Percentiles rank a stretch among this genome's conserved stretches.
phyloP scores from a whole-genome alignment of 2,888 invertebrate genomes.

The Drosophila dives region DNA sequence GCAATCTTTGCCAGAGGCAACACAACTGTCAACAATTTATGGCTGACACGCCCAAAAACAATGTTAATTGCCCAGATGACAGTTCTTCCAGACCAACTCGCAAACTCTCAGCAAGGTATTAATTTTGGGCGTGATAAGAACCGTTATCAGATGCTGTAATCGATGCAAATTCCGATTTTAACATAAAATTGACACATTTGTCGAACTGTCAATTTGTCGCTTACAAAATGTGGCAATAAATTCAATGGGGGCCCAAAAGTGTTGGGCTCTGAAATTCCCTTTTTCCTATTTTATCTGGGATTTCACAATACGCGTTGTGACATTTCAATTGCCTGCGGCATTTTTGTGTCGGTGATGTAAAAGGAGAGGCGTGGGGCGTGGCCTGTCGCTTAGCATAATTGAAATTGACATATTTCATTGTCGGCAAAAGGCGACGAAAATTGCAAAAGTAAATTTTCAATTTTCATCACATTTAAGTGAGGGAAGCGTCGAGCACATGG shows the following conservation, averaged over 20 bases:
- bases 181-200: constrained; percentile 73
- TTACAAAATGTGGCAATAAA: constrained; percentile 47
- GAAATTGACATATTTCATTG: constrained; percentile 79
- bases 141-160: constrained; percentile 46
- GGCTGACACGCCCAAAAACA: constrained; percentile 48
- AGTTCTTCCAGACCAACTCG: not conserved
- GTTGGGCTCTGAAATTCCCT: constrained; percentile 11
- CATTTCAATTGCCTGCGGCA: constrained; percentile 68
- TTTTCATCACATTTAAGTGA: constrained; percentile 61
- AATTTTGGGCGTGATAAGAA: constrained; percentile 26
- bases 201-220: constrained; percentile 40
- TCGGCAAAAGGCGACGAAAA: constrained; percentile 59
- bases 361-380: constrained; percentile 8
- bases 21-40: constrained; percentile 66
- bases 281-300: constrained; percentile 2
- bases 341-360: not conserved
- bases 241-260: constrained; percentile 23
- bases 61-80: constrained; percentile 60
- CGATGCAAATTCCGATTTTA: constrained; percentile 60
- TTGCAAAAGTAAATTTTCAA: constrained; percentile 80
- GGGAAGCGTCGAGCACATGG: constrained; percentile 9
- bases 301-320: constrained; percentile 32
- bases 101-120: constrained; percentile 5
- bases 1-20: constrained; percentile 45
- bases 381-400: constrained; percentile 60